Conservation (phyloP, 2,113 vertebrate species). For the Emydocephalus ijimae region DNA sequence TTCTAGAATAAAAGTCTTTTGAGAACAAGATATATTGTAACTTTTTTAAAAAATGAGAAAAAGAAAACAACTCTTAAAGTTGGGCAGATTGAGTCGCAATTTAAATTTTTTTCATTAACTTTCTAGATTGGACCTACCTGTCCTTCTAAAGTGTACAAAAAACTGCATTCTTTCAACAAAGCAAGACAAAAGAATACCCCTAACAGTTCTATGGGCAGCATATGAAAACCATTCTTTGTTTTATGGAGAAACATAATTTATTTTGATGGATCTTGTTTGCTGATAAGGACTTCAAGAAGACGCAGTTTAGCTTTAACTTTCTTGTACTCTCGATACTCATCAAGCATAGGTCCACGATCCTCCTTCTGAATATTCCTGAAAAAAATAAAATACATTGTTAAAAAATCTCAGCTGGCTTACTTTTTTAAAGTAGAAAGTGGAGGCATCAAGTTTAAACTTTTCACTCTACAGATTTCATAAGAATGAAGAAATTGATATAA, state of each 20-base stretch:
- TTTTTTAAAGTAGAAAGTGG: not conserved
- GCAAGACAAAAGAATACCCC: constrained; percentile 69
- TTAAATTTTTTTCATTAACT: constrained; percentile 45
- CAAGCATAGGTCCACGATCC: constrained; percentile 89
- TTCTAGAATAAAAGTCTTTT: constrained; percentile 65
- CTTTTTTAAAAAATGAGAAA: constrained; percentile 49
- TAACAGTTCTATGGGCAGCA: constrained; percentile 61
- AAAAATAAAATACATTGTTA: constrained; percentile 28
- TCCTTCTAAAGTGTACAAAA: constrained; percentile 67
- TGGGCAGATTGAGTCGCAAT: constrained; percentile 62
- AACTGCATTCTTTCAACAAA: constrained; percentile 63
- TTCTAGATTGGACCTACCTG: constrained; percentile 59
- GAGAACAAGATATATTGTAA: constrained; percentile 57
- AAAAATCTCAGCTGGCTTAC: not conserved
- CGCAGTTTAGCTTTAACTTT: constrained; percentile 95
- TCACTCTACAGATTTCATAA: not conserved
- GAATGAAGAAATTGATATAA: not conserved
- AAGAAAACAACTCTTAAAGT: constrained; percentile 57
- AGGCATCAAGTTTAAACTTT: not conserved
- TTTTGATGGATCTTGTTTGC: constrained; percentile 97
- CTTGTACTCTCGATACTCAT: constrained; percentile 96
- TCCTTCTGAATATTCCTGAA: constrained; percentile 91
- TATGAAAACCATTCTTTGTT: constrained; percentile 58
- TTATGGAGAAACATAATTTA: constrained; percentile 68
- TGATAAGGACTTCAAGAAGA: constrained; percentile 96